Conservation (phyloP, 2,797 vertebrate genomes). For the Luscinia megarhynchos region DNA sequence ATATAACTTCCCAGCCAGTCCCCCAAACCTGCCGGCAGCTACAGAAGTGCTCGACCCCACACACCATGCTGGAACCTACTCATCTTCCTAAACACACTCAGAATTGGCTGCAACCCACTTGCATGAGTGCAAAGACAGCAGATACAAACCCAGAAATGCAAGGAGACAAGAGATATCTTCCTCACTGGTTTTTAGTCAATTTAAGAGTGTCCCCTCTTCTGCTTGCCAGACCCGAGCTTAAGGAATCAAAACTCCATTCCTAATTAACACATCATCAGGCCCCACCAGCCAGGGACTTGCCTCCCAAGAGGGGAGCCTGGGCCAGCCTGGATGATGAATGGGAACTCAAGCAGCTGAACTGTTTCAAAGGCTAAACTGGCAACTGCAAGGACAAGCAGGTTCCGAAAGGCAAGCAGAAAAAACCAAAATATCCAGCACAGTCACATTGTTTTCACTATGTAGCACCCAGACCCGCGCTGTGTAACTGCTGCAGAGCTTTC, state of each 20-base stretch:
- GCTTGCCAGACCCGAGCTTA: background rate
- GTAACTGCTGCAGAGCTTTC: background rate
- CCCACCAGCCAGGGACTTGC: background rate
- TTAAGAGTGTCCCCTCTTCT: background rate
- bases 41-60: background rate
- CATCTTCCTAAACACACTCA: background rate
- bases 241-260: constrained; percentile 25
- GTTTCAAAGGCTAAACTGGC: constrained; percentile 22
- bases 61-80: background rate
- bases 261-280: constrained; percentile 48
- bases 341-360: constrained; percentile 10
- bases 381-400: constrained; percentile 11
- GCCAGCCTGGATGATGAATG: constrained; percentile 25
- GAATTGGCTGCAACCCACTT: background rate
- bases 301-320: background rate
- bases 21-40: background rate
- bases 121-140: background rate
- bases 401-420: background rate
- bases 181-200: background rate
- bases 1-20: background rate
- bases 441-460: background rate
- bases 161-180: background rate
- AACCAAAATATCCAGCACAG: background rate
- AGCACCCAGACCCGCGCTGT: background rate
- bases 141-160: background rate